phyloP scores from a whole-genome alignment of 1,140 invertebrate species.

The Drosophila serrata region DNA sequence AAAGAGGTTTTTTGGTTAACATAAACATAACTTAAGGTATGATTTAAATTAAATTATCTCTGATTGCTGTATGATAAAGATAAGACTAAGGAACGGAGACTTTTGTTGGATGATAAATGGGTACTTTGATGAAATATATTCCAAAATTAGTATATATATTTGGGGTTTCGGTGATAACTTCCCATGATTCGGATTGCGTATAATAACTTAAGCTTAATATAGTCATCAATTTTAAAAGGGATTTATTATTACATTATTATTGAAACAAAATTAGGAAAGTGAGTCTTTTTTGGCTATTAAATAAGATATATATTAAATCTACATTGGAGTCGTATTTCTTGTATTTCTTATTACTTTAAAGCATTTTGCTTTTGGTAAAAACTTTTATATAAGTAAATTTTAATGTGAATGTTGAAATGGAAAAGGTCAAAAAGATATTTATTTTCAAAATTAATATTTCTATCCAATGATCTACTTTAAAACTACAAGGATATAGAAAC shows the following conservation, averaged over 20 bases:
- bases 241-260: neutral
- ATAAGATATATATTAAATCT: neutral
- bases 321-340: neutral
- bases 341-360: neutral
- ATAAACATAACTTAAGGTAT: neutral
- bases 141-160: neutral
- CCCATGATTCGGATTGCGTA: neutral
- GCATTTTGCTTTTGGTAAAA: neutral
- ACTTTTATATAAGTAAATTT: neutral
- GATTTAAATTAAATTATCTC: neutral
- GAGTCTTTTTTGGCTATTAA: neutral
- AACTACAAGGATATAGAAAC: too few relatives aligned
- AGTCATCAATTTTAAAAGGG: neutral
- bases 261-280: neutral
- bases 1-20: neutral
- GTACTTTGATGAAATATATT: conserved; percentile 2
- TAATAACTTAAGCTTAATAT: neutral
- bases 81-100: conserved; percentile 4
- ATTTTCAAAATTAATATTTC: too few relatives aligned
- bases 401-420: too few relatives aligned
- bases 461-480: too few relatives aligned
- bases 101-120: neutral
- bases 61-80: neutral
- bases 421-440: too few relatives aligned
- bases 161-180: neutral